Base-by-base conservation (phyloP, 2,113 vertebrate genomes). In the Drymodes brunneopygia region DNA sequence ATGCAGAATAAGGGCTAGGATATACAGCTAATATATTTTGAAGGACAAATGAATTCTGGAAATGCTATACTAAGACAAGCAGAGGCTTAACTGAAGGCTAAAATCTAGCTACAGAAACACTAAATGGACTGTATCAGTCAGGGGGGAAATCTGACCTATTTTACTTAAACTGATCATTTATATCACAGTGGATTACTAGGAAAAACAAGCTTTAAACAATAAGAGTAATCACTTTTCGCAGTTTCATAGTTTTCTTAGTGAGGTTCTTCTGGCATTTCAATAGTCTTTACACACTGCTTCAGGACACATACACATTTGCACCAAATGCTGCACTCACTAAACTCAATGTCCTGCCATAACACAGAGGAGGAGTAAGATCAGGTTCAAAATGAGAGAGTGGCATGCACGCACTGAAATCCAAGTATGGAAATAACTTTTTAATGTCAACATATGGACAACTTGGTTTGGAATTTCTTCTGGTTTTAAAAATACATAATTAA, bases 201-300 rank as follows among this genome's bases (percentile, higher is more conserved):
- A 80, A 91, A 85, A 95, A 85, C 25, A 92, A 94, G 33, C 53
- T 93, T 78, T 79, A 91, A 84, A 89, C 73, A 89, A 3, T 60
- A 89, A 67, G 54, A 92, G 62, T 64, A 88, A 94, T 89, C 92
- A 77, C 16, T 88, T 91, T 64, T 75, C 0, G 4, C 17, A 81
- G 71, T 62, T 92, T 91, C 67, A 86, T 45, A 92, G 67, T 50
- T 90, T 58, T 93, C 62, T 92, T 83, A 82, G 54, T 80, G 82
- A 97, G 71, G 72, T 81, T 81, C 73, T 88, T 91, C 74, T 88
- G 88, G 50, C 36, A 92, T 93, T 82, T 88, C 67, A 86, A 58
- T 72, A 93, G 66, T 62, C 81, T 79, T 88, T 80, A 92, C 31
- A 77, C 56, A 81, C 8, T 92, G 75, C 54, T 94, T 80, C 82